A percentile compares a stretch with the other conserved stretches of the same genome.
phyloP scores from a whole-genome alignment of 2,113 vertebrate species.

The Megaptera novaeangliae region DNA sequence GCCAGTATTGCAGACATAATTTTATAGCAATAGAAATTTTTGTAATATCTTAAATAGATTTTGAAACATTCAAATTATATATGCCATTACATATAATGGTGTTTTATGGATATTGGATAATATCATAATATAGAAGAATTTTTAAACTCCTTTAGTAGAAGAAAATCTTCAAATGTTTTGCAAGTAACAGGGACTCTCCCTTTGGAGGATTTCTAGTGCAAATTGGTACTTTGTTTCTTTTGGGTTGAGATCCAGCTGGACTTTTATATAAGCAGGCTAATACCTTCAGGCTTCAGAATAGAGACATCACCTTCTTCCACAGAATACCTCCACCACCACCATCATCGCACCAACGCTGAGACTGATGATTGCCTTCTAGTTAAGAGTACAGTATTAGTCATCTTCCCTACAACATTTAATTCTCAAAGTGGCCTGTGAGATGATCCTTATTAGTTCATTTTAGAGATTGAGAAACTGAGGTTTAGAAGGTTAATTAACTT shows the following conservation, averaged over 20 bases:
- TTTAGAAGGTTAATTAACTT: background rate
- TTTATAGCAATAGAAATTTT: slow-evolving; percentile 60
- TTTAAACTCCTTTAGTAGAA: slow-evolving; percentile 2
- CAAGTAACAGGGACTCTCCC: background rate
- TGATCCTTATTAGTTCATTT: background rate
- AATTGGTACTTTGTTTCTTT: background rate
- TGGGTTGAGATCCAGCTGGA: background rate
- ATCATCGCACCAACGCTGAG: background rate
- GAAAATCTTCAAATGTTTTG: slow-evolving; percentile 40
- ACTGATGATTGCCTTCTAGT: background rate
- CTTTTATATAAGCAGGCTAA: background rate
- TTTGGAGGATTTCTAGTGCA: background rate
- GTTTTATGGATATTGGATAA: slow-evolving; percentile 56
- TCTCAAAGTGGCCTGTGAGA: background rate
- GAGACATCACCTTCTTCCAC: background rate
- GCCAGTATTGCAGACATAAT: slow-evolving; percentile 42
- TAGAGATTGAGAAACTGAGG: background rate
- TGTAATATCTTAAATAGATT: slow-evolving; percentile 59
- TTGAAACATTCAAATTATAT: slow-evolving; percentile 60
- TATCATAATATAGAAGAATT: slow-evolving; percentile 41
- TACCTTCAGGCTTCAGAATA: background rate
- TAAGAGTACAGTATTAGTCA: background rate
- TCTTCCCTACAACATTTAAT: background rate
- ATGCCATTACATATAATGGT: slow-evolving; percentile 50
- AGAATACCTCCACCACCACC: background rate